These are phyloP conservation scores for Drosophila tropicalis DNA, from an alignment of 1,140 invertebrate genomes.

Conservation along the genomic window DNA sequence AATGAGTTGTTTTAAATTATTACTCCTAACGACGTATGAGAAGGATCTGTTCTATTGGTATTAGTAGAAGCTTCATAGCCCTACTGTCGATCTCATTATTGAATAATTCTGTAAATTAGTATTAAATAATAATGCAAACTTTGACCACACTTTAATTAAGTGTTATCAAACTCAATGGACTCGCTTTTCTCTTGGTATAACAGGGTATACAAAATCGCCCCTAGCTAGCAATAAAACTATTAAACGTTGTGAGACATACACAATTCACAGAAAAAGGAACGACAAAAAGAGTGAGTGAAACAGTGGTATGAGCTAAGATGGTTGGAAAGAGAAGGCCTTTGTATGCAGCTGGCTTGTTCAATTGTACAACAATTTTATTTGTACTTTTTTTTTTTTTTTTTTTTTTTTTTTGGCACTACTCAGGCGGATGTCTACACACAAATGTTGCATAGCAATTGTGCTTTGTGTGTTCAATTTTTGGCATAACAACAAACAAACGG, in stretches of 20 bases:
- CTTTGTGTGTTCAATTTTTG: slow-evolving; percentile 81
- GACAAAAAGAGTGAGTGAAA: not conserved
- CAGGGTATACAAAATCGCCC: slow-evolving; percentile 36
- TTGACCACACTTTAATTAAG: not conserved
- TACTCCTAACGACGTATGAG: too few relatives aligned
- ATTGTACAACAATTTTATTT: slow-evolving; percentile 72
- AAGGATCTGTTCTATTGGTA: too few relatives aligned
- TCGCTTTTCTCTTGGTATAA: not conserved
- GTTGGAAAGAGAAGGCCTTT: slow-evolving; percentile 18
- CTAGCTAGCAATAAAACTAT: slow-evolving; percentile 68
- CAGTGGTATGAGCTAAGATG: not conserved
- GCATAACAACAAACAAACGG: slow-evolving; percentile 66
- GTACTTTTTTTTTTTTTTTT: slow-evolving; percentile 41
- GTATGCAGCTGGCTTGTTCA: slow-evolving; percentile 44
- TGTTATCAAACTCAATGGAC: not conserved
- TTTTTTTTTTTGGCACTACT: slow-evolving; percentile 53
- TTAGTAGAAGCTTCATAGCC: too few relatives aligned
- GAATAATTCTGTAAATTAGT: too few relatives aligned
- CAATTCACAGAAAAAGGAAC: slow-evolving; percentile 6
- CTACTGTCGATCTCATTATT: too few relatives aligned
- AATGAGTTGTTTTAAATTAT: too few relatives aligned
- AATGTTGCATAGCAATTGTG: slow-evolving; percentile 78
- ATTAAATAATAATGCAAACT: too few relatives aligned
- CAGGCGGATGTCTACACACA: slow-evolving; percentile 72
- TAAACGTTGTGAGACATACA: slow-evolving; percentile 34